Evolutionary conservation across 2,113 vertebrate genomes (phyloP).

Genomic region (Syrrhaptes paradoxus): DNA sequence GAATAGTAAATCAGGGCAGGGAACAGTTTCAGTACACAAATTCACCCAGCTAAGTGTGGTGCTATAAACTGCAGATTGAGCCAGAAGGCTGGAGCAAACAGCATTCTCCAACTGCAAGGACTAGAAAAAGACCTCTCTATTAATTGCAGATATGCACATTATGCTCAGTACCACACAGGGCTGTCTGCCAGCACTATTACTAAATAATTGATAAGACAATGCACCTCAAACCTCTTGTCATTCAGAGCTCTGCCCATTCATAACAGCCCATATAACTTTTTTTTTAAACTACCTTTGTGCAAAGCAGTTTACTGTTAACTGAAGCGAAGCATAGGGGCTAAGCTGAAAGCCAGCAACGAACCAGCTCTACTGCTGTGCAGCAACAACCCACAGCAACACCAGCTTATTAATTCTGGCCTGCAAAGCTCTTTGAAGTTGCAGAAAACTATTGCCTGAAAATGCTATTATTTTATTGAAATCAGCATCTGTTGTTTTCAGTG

Average conservation of each 20-base stretch:
- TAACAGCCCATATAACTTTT: not conserved
- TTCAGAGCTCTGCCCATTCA: not conserved
- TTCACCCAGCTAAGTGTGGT: not conserved
- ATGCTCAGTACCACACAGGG: not conserved
- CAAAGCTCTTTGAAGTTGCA: constrained; percentile 5
- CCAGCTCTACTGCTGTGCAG: not conserved
- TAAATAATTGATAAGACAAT: not conserved
- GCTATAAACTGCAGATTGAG: not conserved
- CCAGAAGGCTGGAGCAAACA: not conserved
- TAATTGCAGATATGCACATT: not conserved
- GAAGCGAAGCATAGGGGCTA: not conserved
- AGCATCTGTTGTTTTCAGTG: constrained; percentile 61
- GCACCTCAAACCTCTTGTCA: not conserved
- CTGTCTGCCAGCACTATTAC: not conserved
- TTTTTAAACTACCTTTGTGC: not conserved
- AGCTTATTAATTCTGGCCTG: constrained; percentile 8
- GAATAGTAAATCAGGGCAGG: not conserved
- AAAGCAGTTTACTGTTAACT: not conserved
- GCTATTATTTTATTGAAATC: constrained; percentile 60
- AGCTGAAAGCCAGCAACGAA: not conserved
- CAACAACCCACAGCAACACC: not conserved
- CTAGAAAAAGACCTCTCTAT: not conserved
- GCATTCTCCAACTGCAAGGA: not conserved
- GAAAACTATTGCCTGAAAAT: constrained; percentile 27
- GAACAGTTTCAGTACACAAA: not conserved